phyloP scores from a whole-genome alignment of 1,140 invertebrate genomes.

The Capitella teleta region DNA sequence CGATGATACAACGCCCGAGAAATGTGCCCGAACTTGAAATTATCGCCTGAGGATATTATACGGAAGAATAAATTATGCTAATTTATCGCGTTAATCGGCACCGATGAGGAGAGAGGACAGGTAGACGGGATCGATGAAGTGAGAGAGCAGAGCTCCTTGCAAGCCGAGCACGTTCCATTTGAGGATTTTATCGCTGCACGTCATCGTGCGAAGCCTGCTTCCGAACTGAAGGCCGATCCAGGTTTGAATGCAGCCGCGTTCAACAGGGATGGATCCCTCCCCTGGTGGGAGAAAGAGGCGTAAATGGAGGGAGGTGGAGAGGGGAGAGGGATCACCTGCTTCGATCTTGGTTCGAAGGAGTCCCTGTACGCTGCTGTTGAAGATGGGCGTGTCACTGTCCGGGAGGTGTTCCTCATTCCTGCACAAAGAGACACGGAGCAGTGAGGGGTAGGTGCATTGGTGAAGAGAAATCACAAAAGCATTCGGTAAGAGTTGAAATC shows the following conservation, averaged over 20 bases:
- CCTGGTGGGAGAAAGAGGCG: not conserved
- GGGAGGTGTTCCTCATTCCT: slow-evolving; percentile 11
- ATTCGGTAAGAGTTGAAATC: no score
- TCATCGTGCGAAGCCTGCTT: slow-evolving; percentile 36
- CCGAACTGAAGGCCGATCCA: slow-evolving; percentile 13
- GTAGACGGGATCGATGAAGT: slow-evolving; percentile 38
- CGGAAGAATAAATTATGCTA: no score
- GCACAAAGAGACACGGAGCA: no score
- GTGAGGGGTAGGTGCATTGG: no score
- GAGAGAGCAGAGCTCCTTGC: slow-evolving; percentile 36
- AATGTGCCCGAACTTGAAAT: no score
- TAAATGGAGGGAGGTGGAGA: not conserved
- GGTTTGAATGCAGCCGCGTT: not conserved
- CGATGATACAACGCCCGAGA: no score
- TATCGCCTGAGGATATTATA: no score
- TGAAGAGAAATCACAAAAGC: no score
- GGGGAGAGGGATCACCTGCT: slow-evolving; percentile 10
- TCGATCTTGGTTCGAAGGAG: slow-evolving; percentile 25
- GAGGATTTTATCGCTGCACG: slow-evolving; percentile 40
- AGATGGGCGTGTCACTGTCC: slow-evolving; percentile 24
- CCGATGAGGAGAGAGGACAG: no score
- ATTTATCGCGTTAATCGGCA: no score
- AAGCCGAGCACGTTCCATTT: slow-evolving; percentile 41
- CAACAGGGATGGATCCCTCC: not conserved
- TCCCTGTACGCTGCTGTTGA: slow-evolving; percentile 22